Base-by-base conservation (phyloP, 2,888 invertebrate species). In the Microplitis deprimator region DNA sequence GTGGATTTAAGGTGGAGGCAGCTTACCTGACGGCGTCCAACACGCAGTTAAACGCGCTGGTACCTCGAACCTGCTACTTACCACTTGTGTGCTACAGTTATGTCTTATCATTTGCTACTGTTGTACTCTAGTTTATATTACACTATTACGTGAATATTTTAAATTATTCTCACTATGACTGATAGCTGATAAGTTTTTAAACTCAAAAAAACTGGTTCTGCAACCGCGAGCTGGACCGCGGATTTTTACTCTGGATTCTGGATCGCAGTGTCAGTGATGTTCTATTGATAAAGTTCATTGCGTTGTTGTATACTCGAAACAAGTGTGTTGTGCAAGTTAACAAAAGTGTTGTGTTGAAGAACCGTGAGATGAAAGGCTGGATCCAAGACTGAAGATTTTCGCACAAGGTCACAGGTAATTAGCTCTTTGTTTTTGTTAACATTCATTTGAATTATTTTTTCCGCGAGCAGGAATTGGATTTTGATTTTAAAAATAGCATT, bases 11-110 rank as follows among this genome's bases (percentile, higher is more conserved):
- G 86, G 88, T 79, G 79, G 82, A 79, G 82, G 86, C 85, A 87
- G 89, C 88, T 85, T 89, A 89, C 89, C 89, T 89, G 89, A 88
- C 89, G 87, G 88, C 88, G 89, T 88, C 87, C 85, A 84, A 87
- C 89, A 89, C 88, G 88, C 89, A 89, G 89, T 89, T 86, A 87
- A 85, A 84, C 87, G 87, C 86, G 87, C 82, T 79, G 79, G 65
- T 67, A 68, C 80, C 79, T 80, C 82, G 81, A 78, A 83, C 81
- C 78, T 79, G 81, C 81, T 79, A 79, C 81, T 67, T 75, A 68
- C 62, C 83, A 73, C 75, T 82, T 81, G 78, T 79, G 82, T 67
- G 65, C 73, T 73, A 73, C 67, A 59, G 67, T 73, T 67, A 67
- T 59, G 73, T 73, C 59, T 59, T 67, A 67, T 73, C 73, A 59